Base-by-base conservation (phyloP, 2,888 invertebrate species). In the Melieria picta region DNA sequence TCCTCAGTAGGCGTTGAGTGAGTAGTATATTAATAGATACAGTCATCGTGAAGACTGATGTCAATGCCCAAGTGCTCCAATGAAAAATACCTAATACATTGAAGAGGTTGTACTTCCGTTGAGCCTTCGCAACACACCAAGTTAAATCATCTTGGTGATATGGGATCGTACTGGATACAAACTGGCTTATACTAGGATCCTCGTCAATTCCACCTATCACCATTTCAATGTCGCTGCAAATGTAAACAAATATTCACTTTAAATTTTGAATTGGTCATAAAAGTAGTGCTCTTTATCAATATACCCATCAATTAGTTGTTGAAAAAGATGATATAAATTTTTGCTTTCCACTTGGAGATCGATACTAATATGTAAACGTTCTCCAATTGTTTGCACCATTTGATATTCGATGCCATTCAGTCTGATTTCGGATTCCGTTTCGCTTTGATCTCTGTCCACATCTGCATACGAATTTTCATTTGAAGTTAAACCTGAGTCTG, bases 91-190 rank as follows among this genome's bases (percentile, higher is more conserved):
- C 75, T 71, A 84, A 72, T 50, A 86, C 84, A 73, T 86, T 86
- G 16, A 84, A 80, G 67, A 85, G 82, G 45, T 80, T 79, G 46
- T 82, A 75, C 0, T 79, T 77, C 0, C 80, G 78, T 11, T 80
- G 78, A 0, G 87, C 86, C 66, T 77, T 82, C 1, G 83, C 80
- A 57, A 87, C 85, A 71, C 87, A 87, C 87, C 86, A 87, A 0
- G 87, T 87, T 4, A 87, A 77, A 66, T 87, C 87, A 67, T 87
- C 87, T 77, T 87, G 85, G 57, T 82, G 80, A 67, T 87, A 87
- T 0, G 86, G 82, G 4, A 84, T 81, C 6, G 83, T 81, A 43
- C 84, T 81, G 52, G 85, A 84, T 0, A 85, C 78, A 9, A 79
- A 80, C 63, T 84, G 82, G 43, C 82, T 83, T 0, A 85, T 79